Base-by-base conservation (phyloP, 2,113 vertebrate genomes). In the Delphinapterus leucas region DNA sequence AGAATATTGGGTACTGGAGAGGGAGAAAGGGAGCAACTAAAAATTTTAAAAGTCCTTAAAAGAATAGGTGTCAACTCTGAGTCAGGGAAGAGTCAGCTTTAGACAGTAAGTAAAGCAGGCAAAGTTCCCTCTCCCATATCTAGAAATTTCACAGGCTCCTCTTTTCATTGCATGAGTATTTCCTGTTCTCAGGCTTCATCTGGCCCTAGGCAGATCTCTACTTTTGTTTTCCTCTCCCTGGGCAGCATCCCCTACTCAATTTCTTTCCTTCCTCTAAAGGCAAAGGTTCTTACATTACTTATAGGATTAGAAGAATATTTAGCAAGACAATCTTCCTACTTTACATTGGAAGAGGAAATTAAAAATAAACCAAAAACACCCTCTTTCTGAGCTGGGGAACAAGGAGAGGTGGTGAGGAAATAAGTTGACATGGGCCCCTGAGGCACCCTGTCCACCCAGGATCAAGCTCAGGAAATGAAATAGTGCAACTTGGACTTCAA, bases 181-280 rank as follows among this genome's bases (percentile, higher is more conserved):
- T 95, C 92, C 95, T 77, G 28, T 63, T 81, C 36, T 60, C 53
- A 82, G 60, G 73, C 58, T 96, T 91, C 81, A 55, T 41, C 28
- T 47, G 58, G 28, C 31, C 53, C 38, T 10, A 10, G 14, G 41
- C 44, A 87, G 38, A 73, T 53, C 44, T 97, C 49, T n/a, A 73
- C 26, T 44, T 88, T 25, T 53, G 15, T 53, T 81, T 60, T 81
- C 31, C 61, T 89, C 63, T 47, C 26, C 38, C 60, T 1, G 3
- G 36, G 36, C 2, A 77, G 74, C 25, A 88, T 80, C 83, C 49
- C 71, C 97, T 96, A 82, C 88, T 44, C 81, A 92, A 76, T 47
- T 38, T 88, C 70, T 85, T 97, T 88, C 38, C 44, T 92, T 97
- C 36, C 61, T 87, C 88, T 90, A 90, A 84, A 94, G 65, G 41